phyloP scores from a whole-genome alignment of 2,797 vertebrate species.

The Hipposideros larvatus region DNA sequence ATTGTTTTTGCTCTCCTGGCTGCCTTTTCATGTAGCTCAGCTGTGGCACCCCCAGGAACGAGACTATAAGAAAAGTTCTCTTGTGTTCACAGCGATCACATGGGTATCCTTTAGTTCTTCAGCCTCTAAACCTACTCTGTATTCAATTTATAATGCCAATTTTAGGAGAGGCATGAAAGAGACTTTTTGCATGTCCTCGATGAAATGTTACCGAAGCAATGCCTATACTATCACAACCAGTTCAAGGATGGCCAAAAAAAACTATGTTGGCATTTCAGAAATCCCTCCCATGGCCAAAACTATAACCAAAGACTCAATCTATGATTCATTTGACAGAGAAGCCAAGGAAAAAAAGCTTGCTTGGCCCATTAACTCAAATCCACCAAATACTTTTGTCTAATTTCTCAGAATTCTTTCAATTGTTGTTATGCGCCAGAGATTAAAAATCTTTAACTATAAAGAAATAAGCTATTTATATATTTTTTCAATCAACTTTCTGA shows the following conservation, averaged over 20 bases:
- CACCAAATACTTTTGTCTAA: constrained; percentile 96
- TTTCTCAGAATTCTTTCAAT: constrained; percentile 45
- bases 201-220: constrained; percentile 98
- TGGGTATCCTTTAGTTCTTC: constrained; percentile 96
- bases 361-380: constrained; percentile 95
- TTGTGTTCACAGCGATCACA: constrained; percentile 91
- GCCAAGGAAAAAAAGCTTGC: constrained; percentile 96
- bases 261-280: constrained; percentile 96
- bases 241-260: constrained; percentile 96
- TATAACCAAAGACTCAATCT: constrained; percentile 92
- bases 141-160: constrained; percentile 94
- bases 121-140: constrained; percentile 94
- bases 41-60: constrained; percentile 94
- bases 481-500: constrained; percentile 72
- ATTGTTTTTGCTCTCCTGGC: constrained; percentile 94
- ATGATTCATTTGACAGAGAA: constrained; percentile 94
- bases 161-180: constrained; percentile 97
- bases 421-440: constrained; percentile 14
- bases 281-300: constrained; percentile 91
- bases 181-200: constrained; percentile 98
- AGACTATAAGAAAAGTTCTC: constrained; percentile 88
- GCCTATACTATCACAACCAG: constrained; percentile 98
- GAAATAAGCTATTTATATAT: constrained; percentile 48
- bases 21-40: constrained; percentile 94
- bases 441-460: constrained; percentile 70